Evolutionary conservation across 2,797 vertebrate species (phyloP).

Genomic region (Setipinna tenuifilis): DNA sequence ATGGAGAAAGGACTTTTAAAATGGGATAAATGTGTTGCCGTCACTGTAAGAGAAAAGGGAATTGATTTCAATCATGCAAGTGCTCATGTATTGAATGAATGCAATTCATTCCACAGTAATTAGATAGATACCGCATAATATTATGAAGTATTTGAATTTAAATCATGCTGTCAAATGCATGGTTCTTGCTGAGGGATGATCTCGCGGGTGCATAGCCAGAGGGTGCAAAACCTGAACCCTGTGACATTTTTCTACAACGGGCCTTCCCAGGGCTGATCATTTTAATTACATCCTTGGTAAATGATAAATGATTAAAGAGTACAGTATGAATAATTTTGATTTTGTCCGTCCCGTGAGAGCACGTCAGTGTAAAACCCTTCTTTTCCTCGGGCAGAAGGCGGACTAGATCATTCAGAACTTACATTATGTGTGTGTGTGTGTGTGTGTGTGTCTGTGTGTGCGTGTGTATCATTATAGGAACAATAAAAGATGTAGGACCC

Average conservation of each 20-base stretch:
- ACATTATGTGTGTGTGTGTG: not conserved
- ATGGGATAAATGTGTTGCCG: not conserved
- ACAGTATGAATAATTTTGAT: not conserved
- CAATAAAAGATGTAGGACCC: not conserved
- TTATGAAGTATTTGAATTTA: not conserved
- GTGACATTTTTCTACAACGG: not conserved
- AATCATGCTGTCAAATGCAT: not conserved
- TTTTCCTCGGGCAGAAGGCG: not conserved
- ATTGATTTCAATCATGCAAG: slow-evolving; percentile 19
- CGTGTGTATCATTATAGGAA: not conserved
- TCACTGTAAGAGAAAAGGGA: not conserved
- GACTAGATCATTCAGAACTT: not conserved
- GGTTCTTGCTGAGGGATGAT: not conserved
- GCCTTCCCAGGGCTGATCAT: not conserved
- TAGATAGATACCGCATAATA: slow-evolving; percentile 13
- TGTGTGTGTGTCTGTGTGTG: too few relatives aligned
- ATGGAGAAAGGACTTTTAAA: slow-evolving; percentile 7
- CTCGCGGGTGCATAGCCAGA: not conserved
- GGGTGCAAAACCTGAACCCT: not conserved
- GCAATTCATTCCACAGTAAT: slow-evolving; percentile 13
- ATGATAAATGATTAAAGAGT: not conserved
- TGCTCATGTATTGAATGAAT: slow-evolving; percentile 4
- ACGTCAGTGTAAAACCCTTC: not conserved
- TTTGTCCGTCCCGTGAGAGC: not conserved
- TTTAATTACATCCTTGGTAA: slow-evolving; percentile 3